Evolutionary conservation across 2,113 vertebrate genomes (phyloP), one percentile per base, ranked within the genome.

Genomic region (Stegastes partitus): DNA sequence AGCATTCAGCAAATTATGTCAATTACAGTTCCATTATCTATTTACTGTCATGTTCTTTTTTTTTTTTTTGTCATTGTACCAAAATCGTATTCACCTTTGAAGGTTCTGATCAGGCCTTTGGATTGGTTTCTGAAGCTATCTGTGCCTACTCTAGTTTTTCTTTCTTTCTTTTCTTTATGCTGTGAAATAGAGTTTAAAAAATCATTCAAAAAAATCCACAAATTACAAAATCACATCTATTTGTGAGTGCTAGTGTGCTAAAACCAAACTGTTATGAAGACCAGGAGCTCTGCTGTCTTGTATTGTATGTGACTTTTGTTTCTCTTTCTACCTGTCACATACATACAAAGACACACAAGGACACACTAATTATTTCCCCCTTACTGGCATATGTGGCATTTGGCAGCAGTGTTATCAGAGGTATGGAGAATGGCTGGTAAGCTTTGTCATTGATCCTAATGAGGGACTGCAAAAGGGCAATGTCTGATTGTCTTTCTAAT

Each of bases 391-490:
- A 15, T 61, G 45, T 65, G 49, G 37, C 45, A 79, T 68, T 79
- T 68, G 53, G 22, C 31, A 75, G 59, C 56, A 57, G 5, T 53
- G 23, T 34, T 58, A 61, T 78, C 9, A 47, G 21, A 56, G 11
- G 15, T 15, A 12, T 47, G n/a, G 8, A 34, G 31, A 76, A n/a
- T 23, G 25, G 42, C 19, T 73, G n/a, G 12, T 23, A 47, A 59
- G 62, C 34, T 64, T 59, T 75, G 47, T 63, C 47, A 56, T 23
- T 63, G 42, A 77, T 47, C 22, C 25, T 58, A 66, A 65, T 47
- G n/a, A 83, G 61, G 25, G 42, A 65, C 51, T 67, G 28, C 23
- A 74, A 65, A 28, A 76, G 34, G 34, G 62, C 45, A 72, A 56
- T 9, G 12, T 2, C 47, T 74, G 44, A 23, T 37, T 73, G 21